Conservation (phyloP, 2,113 vertebrate species). For the Chloropsis hardwickii region DNA sequence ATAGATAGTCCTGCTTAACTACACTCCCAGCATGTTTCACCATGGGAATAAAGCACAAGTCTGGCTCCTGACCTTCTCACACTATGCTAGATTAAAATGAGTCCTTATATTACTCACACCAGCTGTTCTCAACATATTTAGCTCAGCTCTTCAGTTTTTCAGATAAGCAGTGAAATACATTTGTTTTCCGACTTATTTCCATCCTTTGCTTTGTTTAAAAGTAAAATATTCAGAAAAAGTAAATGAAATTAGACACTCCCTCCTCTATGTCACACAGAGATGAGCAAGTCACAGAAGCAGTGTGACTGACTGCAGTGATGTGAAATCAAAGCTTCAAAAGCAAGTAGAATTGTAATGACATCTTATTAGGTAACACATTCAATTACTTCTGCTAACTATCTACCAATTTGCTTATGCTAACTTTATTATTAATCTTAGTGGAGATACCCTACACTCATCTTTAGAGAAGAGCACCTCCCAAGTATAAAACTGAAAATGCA, state of each 20-base stretch:
- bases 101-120: not conserved
- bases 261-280: not conserved
- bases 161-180: not conserved
- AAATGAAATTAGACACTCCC: not conserved
- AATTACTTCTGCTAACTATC: not conserved
- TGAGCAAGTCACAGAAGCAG: not conserved
- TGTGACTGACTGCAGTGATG: not conserved
- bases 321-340: not conserved
- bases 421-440: not conserved
- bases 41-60: not conserved
- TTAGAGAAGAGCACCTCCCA: not conserved
- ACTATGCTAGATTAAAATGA: not conserved
- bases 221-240: not conserved
- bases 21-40: not conserved
- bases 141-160: not conserved
- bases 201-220: not conserved
- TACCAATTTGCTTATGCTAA: not conserved
- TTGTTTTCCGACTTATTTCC: not conserved
- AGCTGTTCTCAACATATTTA: not conserved
- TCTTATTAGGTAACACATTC: not conserved
- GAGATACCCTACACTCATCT: not conserved
- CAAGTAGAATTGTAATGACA: not conserved
- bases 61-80: not conserved
- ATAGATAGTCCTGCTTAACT: not conserved
- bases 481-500: not conserved